Evolutionary conservation across 2,888 invertebrate species (phyloP).

Genomic region (Hyposoter didymator): DNA sequence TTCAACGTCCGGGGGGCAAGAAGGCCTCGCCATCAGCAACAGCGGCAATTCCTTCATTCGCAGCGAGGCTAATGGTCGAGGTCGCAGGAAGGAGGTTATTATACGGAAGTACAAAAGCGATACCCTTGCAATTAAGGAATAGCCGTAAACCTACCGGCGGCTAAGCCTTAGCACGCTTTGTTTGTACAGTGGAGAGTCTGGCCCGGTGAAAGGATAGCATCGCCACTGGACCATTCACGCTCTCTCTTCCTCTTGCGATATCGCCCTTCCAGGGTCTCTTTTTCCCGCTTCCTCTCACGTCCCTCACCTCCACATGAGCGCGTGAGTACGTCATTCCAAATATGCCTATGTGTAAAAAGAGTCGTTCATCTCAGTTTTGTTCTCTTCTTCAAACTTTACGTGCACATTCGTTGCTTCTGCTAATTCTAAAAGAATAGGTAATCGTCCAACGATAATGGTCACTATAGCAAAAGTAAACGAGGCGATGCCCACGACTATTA

Average conservation of each 20-base stretch:
- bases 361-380: constrained; percentile 54
- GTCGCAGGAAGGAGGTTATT: constrained; percentile 78
- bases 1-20: constrained; percentile 62
- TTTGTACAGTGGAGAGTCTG: constrained; percentile 58
- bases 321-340: constrained; percentile 47
- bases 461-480: constrained; percentile 32
- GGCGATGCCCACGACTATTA: constrained; percentile 37
- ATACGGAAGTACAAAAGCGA: constrained; percentile 82
- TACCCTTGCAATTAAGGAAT: constrained; percentile 82
- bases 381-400: constrained; percentile 56
- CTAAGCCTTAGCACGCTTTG: constrained; percentile 61
- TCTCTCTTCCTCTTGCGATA: constrained; percentile 39
- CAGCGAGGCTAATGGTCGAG: constrained; percentile 64
- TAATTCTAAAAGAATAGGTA: constrained; percentile 81
- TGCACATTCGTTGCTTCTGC: constrained; percentile 74
- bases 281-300: constrained; percentile 29
- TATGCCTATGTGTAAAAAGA: constrained; percentile 32
- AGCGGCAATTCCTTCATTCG: constrained; percentile 65
- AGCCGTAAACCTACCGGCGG: constrained; percentile 74
- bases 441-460: constrained; percentile 71
- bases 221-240: constrained; percentile 50
- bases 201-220: constrained; percentile 60
- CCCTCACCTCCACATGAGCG: constrained; percentile 24
- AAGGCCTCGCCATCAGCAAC: constrained; percentile 46
- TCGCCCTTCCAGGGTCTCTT: constrained; percentile 33